Evolutionary conservation across 2,888 invertebrate genomes (phyloP).

Genomic region (Colostygia pectinataria): DNA sequence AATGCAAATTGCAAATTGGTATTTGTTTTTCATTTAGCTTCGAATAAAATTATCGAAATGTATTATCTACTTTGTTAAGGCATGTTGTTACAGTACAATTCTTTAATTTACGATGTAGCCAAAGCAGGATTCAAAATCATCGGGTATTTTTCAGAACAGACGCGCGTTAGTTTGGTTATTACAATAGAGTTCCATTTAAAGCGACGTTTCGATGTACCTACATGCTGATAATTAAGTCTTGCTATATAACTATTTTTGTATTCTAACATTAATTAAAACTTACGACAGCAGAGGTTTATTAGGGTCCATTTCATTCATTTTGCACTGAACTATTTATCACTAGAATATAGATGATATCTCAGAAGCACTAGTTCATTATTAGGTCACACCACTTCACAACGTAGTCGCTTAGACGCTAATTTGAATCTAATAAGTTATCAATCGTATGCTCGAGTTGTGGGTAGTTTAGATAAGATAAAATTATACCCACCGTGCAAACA

Average conservation of each 20-base stretch:
- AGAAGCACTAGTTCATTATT: conserved; percentile 23
- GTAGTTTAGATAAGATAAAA: conserved; percentile 32
- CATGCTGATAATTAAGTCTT: no score
- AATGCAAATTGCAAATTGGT: no score
- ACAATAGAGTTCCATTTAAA: no score
- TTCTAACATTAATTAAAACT: conserved; percentile 41
- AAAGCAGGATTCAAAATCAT: no score
- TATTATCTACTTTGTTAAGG: no score
- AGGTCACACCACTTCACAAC: conserved; percentile 22
- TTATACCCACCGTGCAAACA: conserved; percentile 8
- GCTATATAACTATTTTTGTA: background rate
- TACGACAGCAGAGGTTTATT: conserved; percentile 64
- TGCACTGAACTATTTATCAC: conserved; percentile 19
- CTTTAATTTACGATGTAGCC: no score
- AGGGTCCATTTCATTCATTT: conserved; percentile 56
- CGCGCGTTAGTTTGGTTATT: no score
- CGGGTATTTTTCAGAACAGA: no score
- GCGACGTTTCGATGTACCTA: no score
- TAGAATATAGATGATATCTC: background rate
- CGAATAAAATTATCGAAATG: no score
- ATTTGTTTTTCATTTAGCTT: no score
- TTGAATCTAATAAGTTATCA: conserved; percentile 47
- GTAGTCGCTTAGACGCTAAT: conserved; percentile 42
- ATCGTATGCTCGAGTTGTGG: conserved; percentile 28
- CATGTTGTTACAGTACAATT: no score